These are phyloP conservation scores for Hermaeophaga mercurialis DNA, from an alignment of 2,888 invertebrate species.

Conservation along the genomic window DNA sequence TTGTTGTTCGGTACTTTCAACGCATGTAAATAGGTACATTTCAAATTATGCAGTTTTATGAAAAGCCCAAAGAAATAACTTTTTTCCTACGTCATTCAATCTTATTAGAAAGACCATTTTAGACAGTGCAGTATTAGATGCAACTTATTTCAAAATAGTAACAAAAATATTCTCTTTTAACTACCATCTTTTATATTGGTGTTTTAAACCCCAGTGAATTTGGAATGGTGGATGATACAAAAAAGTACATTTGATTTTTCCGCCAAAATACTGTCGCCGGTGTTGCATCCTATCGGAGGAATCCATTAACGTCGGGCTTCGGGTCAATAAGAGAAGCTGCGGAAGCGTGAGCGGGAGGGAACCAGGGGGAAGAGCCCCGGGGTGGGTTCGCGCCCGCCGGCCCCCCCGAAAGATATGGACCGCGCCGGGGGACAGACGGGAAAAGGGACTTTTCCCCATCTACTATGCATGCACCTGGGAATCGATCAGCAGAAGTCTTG, in stretches of 20 bases:
- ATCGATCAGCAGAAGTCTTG: conserved; percentile 46
- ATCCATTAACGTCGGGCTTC: conserved; percentile 45
- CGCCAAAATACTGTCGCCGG: conserved; percentile 22
- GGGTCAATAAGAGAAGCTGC: conserved; percentile 52
- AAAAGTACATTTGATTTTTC: conserved; percentile 20
- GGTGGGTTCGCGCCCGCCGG: conserved; percentile 15
- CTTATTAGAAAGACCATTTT: no score
- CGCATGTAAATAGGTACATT: no score
- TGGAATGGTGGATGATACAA: no score
- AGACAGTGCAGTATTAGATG: no score
- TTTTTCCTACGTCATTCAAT: no score
- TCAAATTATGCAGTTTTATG: no score
- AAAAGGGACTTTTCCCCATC: conserved; percentile 29
- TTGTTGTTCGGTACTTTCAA: no score
- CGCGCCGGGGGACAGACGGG: conserved; percentile 30
- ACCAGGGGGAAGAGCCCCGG: conserved; percentile 39
- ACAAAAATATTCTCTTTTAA: no score
- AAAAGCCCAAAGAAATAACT: no score
- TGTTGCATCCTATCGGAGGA: conserved; percentile 40
- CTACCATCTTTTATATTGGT: no score
- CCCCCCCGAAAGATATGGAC: conserved; percentile 23
- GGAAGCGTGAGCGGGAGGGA: conserved; percentile 44
- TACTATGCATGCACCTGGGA: conserved; percentile 49
- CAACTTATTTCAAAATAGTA: no score
- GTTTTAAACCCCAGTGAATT: no score